Base-by-base conservation (phyloP, 2,888 invertebrate species). In the Ornithoptera alexandrae region DNA sequence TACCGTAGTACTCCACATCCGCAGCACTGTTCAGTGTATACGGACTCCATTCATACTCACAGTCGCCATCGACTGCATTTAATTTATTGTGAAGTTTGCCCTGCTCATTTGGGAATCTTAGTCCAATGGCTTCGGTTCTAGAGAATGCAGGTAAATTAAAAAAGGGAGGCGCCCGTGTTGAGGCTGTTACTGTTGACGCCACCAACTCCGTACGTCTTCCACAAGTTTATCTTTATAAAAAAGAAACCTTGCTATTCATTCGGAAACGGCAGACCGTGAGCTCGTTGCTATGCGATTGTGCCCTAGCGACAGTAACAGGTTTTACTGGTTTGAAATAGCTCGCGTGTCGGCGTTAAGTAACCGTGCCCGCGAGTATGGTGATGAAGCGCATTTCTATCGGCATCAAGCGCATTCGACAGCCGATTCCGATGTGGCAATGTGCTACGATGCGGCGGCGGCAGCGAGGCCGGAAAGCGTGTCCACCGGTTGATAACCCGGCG, bases 131-230 rank as follows among this genome's bases (percentile, higher is more conserved):
- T 87, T 86, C 81, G 89, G 84, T 82, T 91, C 91, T 88, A 93
- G 92, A 93, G 86, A 92, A 91, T 83, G 84, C 92, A 93, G 93
- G 92, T 77, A 92, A 71, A 93, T 88, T 81, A 87, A 84, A 87
- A 69, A 72, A 83, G 88, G 79, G 86, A 90, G 86, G 82, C 91
- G 90, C 89, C 92, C 92, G 93, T 93, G 86, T 93, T 92, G 93
- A 89, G 88, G 92, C 85, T 82, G 87, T 88, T 82, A 88, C 81
- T 64, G 77, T 92, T 89, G 90, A 89, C 87, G 90, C 88, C 88
- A 89, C 80, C 92, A 92, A 93, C 92, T 83, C 92, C 92, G 93
- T 90, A 92, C 92, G 92, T 89, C 84, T 91, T 87, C 85, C 87
- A 92, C 93, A 93, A 84, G 81, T 75, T 60, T 59, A 20, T 67